Percentiles rank a stretch among this genome's conserved stretches.
Conservation (phyloP, 2,113 vertebrate genomes). For the Ivindomyrus marchei region DNA sequence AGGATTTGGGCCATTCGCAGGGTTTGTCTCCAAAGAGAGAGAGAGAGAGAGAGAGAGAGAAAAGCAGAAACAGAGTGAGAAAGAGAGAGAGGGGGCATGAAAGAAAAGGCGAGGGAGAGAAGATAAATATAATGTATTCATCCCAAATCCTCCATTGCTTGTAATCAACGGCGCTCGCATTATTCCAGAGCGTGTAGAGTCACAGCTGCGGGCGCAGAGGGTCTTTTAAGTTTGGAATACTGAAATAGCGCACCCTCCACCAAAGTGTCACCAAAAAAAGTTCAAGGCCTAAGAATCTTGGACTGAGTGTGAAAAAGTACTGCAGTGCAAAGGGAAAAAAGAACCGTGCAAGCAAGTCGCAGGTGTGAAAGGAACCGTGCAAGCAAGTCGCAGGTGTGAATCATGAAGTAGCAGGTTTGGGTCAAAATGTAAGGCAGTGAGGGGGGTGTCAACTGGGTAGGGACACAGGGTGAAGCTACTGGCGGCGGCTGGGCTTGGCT, state of each 20-base stretch:
- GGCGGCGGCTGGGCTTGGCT: background rate
- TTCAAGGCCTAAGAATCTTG: background rate
- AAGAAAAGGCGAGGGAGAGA: constrained; percentile 5
- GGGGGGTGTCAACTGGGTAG: background rate
- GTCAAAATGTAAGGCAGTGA: background rate
- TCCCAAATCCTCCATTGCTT: constrained; percentile 3
- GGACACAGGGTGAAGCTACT: background rate
- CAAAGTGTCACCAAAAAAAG: background rate
- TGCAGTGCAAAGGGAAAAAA: background rate
- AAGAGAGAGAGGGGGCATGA: background rate
- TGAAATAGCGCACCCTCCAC: background rate
- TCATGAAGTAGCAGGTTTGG: background rate
- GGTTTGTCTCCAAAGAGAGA: constrained; percentile 48
- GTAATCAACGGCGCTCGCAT: constrained; percentile 20
- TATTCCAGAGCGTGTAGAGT: background rate
- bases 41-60: background rate
- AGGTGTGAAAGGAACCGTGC: background rate
- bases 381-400: background rate
- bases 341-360: background rate
- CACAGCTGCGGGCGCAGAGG: background rate
- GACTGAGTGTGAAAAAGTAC: background rate
- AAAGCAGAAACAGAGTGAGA: background rate
- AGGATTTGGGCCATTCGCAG: constrained; percentile 45
- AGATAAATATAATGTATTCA: constrained; percentile 22
- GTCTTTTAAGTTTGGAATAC: background rate